Conservation (phyloP, 2,888 invertebrate species). For the Celastrina argiolus region DNA sequence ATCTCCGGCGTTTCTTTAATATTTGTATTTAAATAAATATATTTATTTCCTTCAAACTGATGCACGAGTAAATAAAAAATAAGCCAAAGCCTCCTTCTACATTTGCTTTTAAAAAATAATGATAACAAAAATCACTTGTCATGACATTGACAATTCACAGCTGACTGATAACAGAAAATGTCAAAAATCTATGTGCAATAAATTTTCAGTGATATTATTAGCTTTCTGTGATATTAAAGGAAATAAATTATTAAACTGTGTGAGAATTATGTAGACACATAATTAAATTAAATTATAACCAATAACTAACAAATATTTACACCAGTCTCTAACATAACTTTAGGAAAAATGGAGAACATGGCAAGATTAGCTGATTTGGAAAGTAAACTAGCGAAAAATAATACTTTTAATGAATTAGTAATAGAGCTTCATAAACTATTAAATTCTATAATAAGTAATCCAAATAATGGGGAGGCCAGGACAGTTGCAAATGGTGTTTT, state of each 20-base stretch:
- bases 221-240: too few relatives aligned
- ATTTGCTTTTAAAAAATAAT: neutral
- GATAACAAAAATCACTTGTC: neutral
- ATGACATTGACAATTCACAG: neutral
- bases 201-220: neutral
- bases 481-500: constrained; percentile 49
- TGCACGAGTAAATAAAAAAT: neutral
- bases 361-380: constrained; percentile 68
- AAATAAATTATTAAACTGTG: neutral
- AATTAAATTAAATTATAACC: neutral
- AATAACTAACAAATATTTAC: neutral
- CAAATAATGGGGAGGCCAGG: constrained; percentile 54
- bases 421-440: constrained; percentile 53
- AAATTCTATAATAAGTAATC: constrained; percentile 58
- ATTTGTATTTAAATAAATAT: too few relatives aligned
- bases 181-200: neutral
- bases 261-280: neutral
- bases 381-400: constrained; percentile 49
- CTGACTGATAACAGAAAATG: neutral
- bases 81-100: neutral
- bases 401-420: constrained; percentile 54
- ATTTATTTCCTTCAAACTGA: too few relatives aligned
- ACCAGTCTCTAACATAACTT: neutral
- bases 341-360: constrained; percentile 61
- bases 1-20: too few relatives aligned